A percentile compares a stretch with the other conserved stretches of the same genome.
Conservation (phyloP, 2,113 vertebrate genomes). For the Lynx canadensis region DNA sequence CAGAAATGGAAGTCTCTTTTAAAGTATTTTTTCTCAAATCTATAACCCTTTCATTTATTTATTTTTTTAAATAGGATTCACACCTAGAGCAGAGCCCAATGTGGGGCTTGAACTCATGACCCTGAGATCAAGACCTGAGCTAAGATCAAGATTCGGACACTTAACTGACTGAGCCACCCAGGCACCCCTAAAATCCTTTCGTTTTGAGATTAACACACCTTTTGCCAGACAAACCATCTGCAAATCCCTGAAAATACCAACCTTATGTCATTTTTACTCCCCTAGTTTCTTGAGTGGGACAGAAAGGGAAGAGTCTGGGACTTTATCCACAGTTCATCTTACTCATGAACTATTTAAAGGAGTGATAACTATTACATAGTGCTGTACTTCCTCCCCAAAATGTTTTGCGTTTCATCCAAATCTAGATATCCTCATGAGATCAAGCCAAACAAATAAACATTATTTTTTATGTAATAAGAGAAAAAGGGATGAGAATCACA, state of each 20-base stretch:
- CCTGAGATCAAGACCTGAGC: too few species aligned
- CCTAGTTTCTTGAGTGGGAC: not conserved
- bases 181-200: not conserved
- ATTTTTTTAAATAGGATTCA: too few species aligned
- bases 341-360: not conserved
- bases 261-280: not conserved
- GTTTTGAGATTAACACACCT: conserved; percentile 22
- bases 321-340: not conserved
- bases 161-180: too few species aligned
- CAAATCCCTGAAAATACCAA: not conserved
- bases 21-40: conserved; percentile 8
- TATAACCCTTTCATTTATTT: too few species aligned
- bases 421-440: not conserved
- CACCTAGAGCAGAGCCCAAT: too few species aligned
- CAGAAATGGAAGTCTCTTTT: not conserved
- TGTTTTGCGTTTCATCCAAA: conserved; percentile 26
- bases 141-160: too few species aligned
- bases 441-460: conserved; percentile 4
- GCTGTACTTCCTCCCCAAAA: not conserved
- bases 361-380: not conserved
- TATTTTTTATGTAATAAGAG: not conserved
- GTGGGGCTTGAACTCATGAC: too few species aligned
- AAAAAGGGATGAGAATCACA: not conserved
- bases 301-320: not conserved
- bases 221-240: not conserved